Evolutionary conservation across 2,113 vertebrate species (phyloP), one percentile per base, ranked within the genome.

Genomic region (Osmerus eperlanus): DNA sequence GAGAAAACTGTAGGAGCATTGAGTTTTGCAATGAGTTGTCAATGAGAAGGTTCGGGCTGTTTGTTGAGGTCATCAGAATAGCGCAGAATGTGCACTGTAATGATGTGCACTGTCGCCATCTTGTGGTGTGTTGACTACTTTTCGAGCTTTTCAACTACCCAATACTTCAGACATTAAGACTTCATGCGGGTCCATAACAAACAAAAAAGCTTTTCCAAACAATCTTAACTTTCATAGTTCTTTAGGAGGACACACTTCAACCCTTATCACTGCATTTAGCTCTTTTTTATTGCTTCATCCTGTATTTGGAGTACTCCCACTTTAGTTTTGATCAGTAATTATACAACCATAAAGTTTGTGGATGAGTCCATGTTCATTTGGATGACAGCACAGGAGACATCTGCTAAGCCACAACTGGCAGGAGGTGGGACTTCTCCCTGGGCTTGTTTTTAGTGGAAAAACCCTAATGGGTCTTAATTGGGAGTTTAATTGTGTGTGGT

Each of bases 401-500:
- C 73, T 86, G 85, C 82, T 86, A 82, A 84, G 83, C 85, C 87
- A 72, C 87, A 91, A 86, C 79, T 81, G 76, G 77, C 75, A 68
- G 77, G 73, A 82, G 71, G 47, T 73, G 79, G 85, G 81, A 82
- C 79, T 85, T 75, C 73, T 86, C 84, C 75, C 77, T 88, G 86
- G 74, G 89, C 88, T 87, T 54, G 75, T 74, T 74, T 80, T 84
- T 75, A 83, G 86, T 86, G 87, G 88, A 87, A 89, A 88, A 90
- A 73, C 89, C 85, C 87, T 90, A 91, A 91, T 91, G 88, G 87
- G 68, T 83, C 85, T 90, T 91, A 91, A 91, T 90, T 90, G 88
- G 87, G 79, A 89, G 85, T 88, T 88, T 90, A 90, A 90, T 89
- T 90, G 87, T 90, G 85, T 87, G 84, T 78, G 90, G 88, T 88